Evolutionary conservation across 2,888 invertebrate species (phyloP).

Genomic region (Hedychridium roseum): DNA sequence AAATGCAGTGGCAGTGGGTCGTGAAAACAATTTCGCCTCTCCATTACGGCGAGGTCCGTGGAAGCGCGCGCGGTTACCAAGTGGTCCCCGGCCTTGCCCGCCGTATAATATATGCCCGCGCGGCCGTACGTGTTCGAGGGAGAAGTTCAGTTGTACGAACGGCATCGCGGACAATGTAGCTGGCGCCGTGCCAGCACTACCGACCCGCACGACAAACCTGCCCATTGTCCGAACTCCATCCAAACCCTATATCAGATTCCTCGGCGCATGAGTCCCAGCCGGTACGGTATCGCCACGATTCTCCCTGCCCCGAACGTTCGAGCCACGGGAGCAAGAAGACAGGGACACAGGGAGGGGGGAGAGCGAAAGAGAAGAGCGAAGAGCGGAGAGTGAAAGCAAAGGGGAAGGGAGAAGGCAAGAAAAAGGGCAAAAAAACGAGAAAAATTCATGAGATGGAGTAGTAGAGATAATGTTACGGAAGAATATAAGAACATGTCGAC

Average conservation of each 20-base stretch:
- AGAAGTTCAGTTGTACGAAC: constrained; percentile 48
- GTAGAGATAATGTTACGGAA: too few relatives aligned
- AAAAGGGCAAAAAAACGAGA: too few relatives aligned
- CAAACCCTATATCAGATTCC: constrained; percentile 41
- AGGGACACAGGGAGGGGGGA: too few relatives aligned
- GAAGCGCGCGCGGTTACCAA: constrained; percentile 36
- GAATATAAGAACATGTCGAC: too few relatives aligned
- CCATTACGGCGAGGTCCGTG: constrained; percentile 26
- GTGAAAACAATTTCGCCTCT: constrained; percentile 39
- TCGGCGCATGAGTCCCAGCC: constrained; percentile 31
- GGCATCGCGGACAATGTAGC: constrained; percentile 51
- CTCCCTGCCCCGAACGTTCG: constrained; percentile 13
- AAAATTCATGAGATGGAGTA: too few relatives aligned
- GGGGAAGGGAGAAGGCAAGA: too few relatives aligned
- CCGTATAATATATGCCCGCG: constrained; percentile 39
- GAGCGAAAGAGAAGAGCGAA: too few relatives aligned
- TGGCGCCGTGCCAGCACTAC: constrained; percentile 51
- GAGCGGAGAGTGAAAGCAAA: too few relatives aligned
- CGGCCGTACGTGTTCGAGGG: constrained; percentile 14
- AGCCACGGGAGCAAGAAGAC: too few relatives aligned
- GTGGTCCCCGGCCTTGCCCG: constrained; percentile 40
- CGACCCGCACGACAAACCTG: constrained; percentile 51
- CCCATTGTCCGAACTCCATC: constrained; percentile 49
- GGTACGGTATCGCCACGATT: constrained; percentile 28
- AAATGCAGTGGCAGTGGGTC: constrained; percentile 9